Percentiles rank a stretch among this genome's conserved stretches.
These are phyloP conservation scores for Pocillopora grandis DNA, from an alignment of 92 coral and sea anemone species.

Conservation along the genomic window DNA sequence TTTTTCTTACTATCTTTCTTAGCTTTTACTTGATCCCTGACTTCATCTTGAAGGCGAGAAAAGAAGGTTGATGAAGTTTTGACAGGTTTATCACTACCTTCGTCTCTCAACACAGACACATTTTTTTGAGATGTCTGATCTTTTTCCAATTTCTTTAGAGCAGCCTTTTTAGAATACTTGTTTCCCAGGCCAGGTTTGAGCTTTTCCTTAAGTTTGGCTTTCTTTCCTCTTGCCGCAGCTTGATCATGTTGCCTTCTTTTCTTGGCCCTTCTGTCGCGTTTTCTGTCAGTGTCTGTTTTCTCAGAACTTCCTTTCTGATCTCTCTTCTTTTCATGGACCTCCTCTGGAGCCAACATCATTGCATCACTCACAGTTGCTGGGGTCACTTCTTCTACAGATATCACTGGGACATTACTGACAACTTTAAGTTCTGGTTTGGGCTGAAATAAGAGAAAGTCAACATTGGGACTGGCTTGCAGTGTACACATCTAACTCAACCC, in stretches of 20 bases:
- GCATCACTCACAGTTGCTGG: slow-evolving; percentile 93
- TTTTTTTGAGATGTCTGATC: slow-evolving; percentile 65
- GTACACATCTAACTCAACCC: too few species aligned
- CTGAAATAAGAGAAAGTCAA: slow-evolving; percentile 38
- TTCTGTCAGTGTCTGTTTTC: slow-evolving; percentile 82
- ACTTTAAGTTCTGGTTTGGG: slow-evolving; percentile 89
- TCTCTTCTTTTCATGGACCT: slow-evolving; percentile 77
- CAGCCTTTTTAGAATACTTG: slow-evolving; percentile 80
- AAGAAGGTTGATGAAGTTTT: slow-evolving; percentile 91
- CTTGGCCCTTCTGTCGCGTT: slow-evolving; percentile 81
- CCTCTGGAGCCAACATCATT: slow-evolving; percentile 95
- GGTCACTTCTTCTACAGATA: slow-evolving; percentile 88
- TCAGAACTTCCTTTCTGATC: slow-evolving; percentile 82
- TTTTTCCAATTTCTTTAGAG: slow-evolving; percentile 68
- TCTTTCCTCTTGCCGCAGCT: slow-evolving; percentile 74
- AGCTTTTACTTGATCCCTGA: slow-evolving; percentile 73
- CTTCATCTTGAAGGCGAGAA: slow-evolving; percentile 87
- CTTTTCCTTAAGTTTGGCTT: slow-evolving; percentile 64
- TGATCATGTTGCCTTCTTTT: slow-evolving; percentile 76
- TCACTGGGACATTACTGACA: slow-evolving; percentile 82
- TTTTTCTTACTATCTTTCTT: slow-evolving; percentile 61
- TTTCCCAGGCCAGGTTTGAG: slow-evolving; percentile 89
- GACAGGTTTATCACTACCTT: slow-evolving; percentile 51
- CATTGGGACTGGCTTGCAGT: too few species aligned
- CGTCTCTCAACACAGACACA: slow-evolving; percentile 64